Evolutionary conservation across 2,797 vertebrate species (phyloP).

Genomic region (Percopsis omiscomaycus): DNA sequence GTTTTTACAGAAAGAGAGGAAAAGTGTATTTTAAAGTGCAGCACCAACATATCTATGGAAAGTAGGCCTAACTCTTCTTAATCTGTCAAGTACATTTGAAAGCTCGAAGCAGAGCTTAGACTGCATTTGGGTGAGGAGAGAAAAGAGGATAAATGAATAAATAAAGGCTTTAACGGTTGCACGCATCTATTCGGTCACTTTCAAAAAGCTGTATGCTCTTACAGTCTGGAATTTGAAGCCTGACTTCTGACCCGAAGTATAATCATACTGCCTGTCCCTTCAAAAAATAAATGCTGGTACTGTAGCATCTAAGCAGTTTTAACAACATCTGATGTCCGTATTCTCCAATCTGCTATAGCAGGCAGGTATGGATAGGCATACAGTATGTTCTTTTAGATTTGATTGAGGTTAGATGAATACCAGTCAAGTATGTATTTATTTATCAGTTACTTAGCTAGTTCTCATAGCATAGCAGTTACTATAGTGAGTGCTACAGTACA

Average conservation of each 20-base stretch:
- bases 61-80: conserved; percentile 72
- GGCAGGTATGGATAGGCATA: too few relatives aligned
- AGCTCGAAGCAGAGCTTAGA: conserved; percentile 72
- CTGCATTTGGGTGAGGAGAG: conserved; percentile 55
- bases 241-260: conserved; percentile 55
- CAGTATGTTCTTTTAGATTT: too few relatives aligned
- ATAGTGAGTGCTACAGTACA: too few relatives aligned
- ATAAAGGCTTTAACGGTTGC: conserved; percentile 71
- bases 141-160: conserved; percentile 62
- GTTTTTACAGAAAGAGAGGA: conserved; percentile 22
- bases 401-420: too few relatives aligned
- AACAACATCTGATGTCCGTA: conserved; percentile 30
- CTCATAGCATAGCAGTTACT: too few relatives aligned
- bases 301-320: conserved; percentile 32
- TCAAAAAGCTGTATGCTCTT: conserved; percentile 56
- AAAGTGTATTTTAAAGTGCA: conserved; percentile 68
- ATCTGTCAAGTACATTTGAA: conserved; percentile 71
- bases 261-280: conserved; percentile 47
- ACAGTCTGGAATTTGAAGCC: conserved; percentile 61
- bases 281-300: conserved; percentile 2
- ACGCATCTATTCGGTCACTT: conserved; percentile 59
- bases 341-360: conserved; percentile 15
- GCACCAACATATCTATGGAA: conserved; percentile 71
- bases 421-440: too few relatives aligned
- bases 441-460: too few relatives aligned